Evolutionary conservation across 2,888 invertebrate genomes (phyloP).

Genomic region (Kuschelorhynchus macadamiae): DNA sequence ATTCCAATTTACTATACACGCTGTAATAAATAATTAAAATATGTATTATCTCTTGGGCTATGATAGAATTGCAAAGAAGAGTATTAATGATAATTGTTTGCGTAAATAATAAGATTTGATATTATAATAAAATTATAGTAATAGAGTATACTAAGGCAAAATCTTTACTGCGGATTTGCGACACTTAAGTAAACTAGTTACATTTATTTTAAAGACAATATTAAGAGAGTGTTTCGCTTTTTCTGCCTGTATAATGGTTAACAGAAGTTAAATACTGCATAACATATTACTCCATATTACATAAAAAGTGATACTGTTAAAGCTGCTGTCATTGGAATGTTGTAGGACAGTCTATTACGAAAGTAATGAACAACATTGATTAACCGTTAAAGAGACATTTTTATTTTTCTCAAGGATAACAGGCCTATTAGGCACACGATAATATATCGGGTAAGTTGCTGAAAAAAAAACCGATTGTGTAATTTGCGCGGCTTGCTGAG

Average conservation of each 20-base stretch:
- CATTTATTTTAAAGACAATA: too few relatives aligned
- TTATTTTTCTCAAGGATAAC: constrained; percentile 42
- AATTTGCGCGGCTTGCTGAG: constrained; percentile 13
- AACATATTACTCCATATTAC: too few relatives aligned
- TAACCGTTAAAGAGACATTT: constrained; percentile 29
- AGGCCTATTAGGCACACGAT: constrained; percentile 26
- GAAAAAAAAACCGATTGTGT: constrained; percentile 29
- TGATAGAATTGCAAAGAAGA: too few relatives aligned
- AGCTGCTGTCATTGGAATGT: constrained; percentile 31
- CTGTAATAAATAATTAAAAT: too few relatives aligned
- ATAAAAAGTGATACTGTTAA: constrained; percentile 15
- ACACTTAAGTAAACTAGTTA: too few relatives aligned
- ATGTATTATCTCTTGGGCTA: too few relatives aligned
- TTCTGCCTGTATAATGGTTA: background rate
- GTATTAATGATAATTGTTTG: too few relatives aligned
- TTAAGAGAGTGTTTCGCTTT: background rate
- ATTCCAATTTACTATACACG: too few relatives aligned
- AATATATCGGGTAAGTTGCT: constrained; percentile 22
- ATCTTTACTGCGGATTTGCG: too few relatives aligned
- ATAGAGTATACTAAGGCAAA: too few relatives aligned
- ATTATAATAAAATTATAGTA: too few relatives aligned
- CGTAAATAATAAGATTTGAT: too few relatives aligned
- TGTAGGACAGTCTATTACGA: constrained; percentile 36
- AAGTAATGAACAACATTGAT: constrained; percentile 23
- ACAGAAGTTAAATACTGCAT: constrained; percentile 7